Evolutionary conservation across 2,113 vertebrate species (phyloP).

Genomic region (Nipponia nippon): DNA sequence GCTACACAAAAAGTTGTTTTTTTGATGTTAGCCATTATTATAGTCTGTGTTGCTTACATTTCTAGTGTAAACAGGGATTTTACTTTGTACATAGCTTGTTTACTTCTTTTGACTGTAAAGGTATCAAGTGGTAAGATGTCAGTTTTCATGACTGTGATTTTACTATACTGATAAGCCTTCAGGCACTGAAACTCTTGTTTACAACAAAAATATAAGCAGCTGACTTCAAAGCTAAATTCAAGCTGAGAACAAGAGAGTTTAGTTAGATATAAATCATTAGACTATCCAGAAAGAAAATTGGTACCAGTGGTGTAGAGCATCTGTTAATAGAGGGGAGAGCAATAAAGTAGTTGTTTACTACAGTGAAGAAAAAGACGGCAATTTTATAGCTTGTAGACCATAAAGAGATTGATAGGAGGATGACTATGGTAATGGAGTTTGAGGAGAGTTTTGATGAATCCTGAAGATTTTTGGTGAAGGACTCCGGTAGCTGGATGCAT

Average conservation of each 20-base stretch:
- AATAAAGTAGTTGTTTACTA: neutral
- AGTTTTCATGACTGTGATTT: neutral
- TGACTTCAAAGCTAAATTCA: neutral
- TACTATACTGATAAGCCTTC: neutral
- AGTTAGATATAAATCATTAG: neutral
- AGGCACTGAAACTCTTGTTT: neutral
- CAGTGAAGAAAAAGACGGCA: neutral
- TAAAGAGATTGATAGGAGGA: neutral
- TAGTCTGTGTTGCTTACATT: neutral
- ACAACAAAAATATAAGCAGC: neutral
- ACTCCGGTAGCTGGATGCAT: neutral
- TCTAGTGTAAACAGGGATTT: neutral
- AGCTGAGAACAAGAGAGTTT: neutral
- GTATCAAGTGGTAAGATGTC: neutral
- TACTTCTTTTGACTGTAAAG: neutral
- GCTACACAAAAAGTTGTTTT: rapidly evolving
- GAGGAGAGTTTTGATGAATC: neutral
- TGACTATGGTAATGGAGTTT: neutral
- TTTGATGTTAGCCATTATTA: neutral
- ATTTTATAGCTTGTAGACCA: neutral
- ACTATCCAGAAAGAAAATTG: neutral
- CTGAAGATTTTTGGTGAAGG: neutral
- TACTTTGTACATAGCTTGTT: neutral
- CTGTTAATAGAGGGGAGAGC: neutral
- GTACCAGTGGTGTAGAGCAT: neutral